Evolutionary conservation across 2,888 invertebrate genomes (phyloP), one percentile per base, ranked within the genome.

Genomic region (Nemotelus nigrinus): DNA sequence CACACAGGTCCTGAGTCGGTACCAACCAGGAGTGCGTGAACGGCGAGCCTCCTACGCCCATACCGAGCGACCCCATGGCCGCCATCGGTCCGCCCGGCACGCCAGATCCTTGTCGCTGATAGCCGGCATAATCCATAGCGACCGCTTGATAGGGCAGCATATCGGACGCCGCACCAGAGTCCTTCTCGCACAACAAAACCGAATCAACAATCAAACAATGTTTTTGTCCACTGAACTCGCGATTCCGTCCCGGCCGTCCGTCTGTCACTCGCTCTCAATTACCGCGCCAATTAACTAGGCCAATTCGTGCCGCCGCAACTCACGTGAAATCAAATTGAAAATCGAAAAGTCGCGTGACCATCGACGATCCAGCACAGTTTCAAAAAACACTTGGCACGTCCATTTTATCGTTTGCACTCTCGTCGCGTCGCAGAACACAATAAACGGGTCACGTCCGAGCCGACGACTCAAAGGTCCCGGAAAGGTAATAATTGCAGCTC

Each of bases 11-110:
- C 93, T 94, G 94, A 90, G 94, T 93, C 89, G 92, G 92, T 90
- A 95, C 95, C 92, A 96, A 94, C 96, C 96, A 96, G 90, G 96
- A 96, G 92, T 96, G 96, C 87, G 95, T 94, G 91, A 96, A 96
- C 85, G 96, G 92, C 87, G 84, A 90, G 74, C 84, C 84, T 75
- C 84, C 85, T 79, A 83, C 82, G 78, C 84, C 88, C 85, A 91
- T 89, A 82, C 91, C 91, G 88, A 90, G 88, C 83, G 87, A 84
- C 82, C 90, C 89, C 85, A 86, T 86, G 47, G 83, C 82, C 53
- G 83, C 82, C 87, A 87, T 87, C 75, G 86, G 86, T 50, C 85
- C 84, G 72, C 86, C 84, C 2, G 86, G 86, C 81, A 86, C 85
- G 3, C 84, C 85, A 47, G 84, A 82, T 72, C 86, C 84, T 87